A percentile compares a stretch with the other conserved stretches of the same genome.
Evolutionary conservation across 2,113 vertebrate genomes (phyloP).

Genomic region (Ptilorrhoa leucosticta): DNA sequence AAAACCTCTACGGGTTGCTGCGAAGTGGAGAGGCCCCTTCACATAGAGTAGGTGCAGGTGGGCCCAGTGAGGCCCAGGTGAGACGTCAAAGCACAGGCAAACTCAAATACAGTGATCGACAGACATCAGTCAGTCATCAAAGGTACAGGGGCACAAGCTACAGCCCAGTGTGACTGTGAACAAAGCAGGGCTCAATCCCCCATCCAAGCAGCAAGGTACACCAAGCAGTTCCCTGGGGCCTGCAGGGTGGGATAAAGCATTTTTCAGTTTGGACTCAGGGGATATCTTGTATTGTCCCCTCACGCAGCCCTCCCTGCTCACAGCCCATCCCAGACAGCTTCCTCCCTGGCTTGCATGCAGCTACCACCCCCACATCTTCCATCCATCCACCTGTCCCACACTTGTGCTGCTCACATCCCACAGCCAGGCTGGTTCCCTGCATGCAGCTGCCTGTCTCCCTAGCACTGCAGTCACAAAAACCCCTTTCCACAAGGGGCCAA

Average conservation of each 20-base stretch:
- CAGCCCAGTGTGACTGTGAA: neutral
- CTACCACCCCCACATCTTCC: neutral
- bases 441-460: neutral
- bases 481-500: neutral
- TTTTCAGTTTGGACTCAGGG: neutral
- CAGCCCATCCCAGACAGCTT: neutral
- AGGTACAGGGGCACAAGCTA: neutral
- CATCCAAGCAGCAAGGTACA: neutral
- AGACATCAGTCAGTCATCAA: neutral
- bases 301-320: neutral
- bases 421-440: neutral
- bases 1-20: neutral
- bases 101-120: accelerated
- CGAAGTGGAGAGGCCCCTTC: neutral
- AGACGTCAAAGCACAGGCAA: neutral
- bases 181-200: neutral
- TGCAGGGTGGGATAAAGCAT: neutral
- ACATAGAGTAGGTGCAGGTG: neutral
- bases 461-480: neutral
- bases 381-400: neutral
- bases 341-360: accelerated
- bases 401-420: neutral
- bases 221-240: neutral
- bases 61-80: neutral
- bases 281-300: neutral